Evolutionary conservation across 2,113 vertebrate species (phyloP).

Genomic region (Datnioides undecimradiatus): DNA sequence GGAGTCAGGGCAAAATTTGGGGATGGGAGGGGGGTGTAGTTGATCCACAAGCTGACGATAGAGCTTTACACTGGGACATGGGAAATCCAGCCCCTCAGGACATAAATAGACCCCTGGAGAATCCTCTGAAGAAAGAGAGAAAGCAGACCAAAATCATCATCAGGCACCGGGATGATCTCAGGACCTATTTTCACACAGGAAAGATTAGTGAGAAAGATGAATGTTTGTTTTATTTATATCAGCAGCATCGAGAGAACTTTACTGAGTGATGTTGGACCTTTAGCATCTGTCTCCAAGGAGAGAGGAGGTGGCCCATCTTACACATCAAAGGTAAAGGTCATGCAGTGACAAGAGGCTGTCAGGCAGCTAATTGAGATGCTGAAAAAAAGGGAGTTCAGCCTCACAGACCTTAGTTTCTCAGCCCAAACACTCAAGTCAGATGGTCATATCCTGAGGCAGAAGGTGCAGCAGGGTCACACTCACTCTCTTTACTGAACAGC

Average conservation of each 20-base stretch:
- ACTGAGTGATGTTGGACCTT: background rate
- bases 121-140: background rate
- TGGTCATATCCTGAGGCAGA: constrained; percentile 27
- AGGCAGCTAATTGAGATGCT: constrained; percentile 32
- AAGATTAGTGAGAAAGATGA: background rate
- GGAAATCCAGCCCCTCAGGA: background rate
- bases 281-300: constrained; percentile 3
- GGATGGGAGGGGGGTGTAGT: background rate
- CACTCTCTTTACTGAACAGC: constrained; percentile 3
- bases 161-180: background rate
- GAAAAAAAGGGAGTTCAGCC: background rate
- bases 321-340: constrained; percentile 26
- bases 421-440: constrained; percentile 7
- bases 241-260: background rate
- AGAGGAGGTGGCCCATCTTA: background rate
- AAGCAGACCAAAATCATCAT: constrained; percentile 9
- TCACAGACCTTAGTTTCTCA: constrained; percentile 2
- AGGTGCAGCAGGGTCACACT: constrained; percentile 26
- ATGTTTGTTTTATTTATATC: background rate
- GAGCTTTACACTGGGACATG: constrained; percentile 15
- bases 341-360: constrained; percentile 26
- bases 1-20: background rate
- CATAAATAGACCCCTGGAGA: constrained; percentile 13
- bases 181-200: background rate
- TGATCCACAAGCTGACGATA: constrained; percentile 32